These are phyloP conservation scores for Ibycter americanus DNA, from an alignment of 2,797 vertebrate genomes.

Conservation along the genomic window DNA sequence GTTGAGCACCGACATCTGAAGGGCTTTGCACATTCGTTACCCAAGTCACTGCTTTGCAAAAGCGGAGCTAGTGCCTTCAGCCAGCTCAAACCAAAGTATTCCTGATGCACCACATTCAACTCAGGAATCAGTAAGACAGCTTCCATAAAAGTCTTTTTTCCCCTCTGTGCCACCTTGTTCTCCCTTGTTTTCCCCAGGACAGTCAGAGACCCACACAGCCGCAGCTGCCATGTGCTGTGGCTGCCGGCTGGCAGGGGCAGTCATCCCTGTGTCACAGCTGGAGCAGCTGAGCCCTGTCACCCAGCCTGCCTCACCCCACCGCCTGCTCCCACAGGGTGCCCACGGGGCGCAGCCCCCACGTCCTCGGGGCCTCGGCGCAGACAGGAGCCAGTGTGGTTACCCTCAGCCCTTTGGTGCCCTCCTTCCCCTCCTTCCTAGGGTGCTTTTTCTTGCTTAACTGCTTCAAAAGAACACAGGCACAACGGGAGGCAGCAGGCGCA, in stretches of 20 bases:
- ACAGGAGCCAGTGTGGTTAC: not conserved
- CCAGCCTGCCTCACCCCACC: fast-evolving
- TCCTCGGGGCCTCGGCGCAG: fast-evolving
- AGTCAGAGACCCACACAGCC: fast-evolving
- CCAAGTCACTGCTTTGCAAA: not conserved
- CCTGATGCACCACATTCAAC: fast-evolving
- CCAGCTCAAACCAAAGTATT: not conserved
- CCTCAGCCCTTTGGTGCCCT: not conserved
- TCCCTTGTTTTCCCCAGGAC: not conserved
- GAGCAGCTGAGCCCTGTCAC: not conserved
- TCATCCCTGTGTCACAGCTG: not conserved
- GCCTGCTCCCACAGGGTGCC: fast-evolving
- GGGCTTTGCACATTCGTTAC: no score
- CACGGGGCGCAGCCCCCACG: fast-evolving
- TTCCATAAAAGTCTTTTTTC: not conserved
- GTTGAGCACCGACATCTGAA: not conserved
- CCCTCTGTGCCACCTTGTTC: not conserved
- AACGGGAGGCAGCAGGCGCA: not conserved
- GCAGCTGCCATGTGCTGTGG: no score
- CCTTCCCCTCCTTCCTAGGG: not conserved
- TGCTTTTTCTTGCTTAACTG: not conserved
- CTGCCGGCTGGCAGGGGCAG: not conserved
- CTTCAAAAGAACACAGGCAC: not conserved
- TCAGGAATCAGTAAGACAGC: not conserved
- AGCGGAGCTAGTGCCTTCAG: not conserved